These are phyloP conservation scores for Eilema sororculum DNA, from an alignment of 2,888 invertebrate genomes.

Conservation along the genomic window DNA sequence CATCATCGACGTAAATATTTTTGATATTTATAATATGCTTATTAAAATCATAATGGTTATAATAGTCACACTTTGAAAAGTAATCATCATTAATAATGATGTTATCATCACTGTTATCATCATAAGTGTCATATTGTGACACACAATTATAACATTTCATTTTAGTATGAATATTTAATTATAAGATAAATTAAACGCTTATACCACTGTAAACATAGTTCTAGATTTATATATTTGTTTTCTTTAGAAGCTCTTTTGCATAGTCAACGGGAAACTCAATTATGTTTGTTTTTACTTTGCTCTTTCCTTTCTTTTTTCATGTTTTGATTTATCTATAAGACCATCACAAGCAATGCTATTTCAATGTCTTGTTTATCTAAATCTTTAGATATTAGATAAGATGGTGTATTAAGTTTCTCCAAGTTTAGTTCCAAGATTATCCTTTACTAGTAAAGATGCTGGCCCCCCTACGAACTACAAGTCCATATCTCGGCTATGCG, in stretches of 20 bases:
- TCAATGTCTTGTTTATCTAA: background rate
- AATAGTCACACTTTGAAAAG: background rate
- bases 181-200: background rate
- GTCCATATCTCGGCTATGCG: slow-evolving; percentile 55
- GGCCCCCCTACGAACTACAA: slow-evolving; percentile 43
- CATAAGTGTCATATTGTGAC: background rate
- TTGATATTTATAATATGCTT: background rate
- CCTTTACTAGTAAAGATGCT: background rate
- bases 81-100: background rate
- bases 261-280: background rate
- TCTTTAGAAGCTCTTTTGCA: background rate
- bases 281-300: background rate
- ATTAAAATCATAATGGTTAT: background rate
- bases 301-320: background rate
- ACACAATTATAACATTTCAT: background rate
- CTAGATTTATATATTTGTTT: background rate
- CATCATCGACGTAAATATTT: background rate
- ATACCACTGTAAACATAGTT: no score
- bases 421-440: background rate
- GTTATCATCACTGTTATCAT: background rate
- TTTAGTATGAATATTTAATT: background rate
- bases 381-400: background rate
- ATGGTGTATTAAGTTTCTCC: background rate
- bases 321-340: background rate
- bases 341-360: background rate